Conservation (phyloP, 2,888 invertebrate species). For the Lapara coniferarum region DNA sequence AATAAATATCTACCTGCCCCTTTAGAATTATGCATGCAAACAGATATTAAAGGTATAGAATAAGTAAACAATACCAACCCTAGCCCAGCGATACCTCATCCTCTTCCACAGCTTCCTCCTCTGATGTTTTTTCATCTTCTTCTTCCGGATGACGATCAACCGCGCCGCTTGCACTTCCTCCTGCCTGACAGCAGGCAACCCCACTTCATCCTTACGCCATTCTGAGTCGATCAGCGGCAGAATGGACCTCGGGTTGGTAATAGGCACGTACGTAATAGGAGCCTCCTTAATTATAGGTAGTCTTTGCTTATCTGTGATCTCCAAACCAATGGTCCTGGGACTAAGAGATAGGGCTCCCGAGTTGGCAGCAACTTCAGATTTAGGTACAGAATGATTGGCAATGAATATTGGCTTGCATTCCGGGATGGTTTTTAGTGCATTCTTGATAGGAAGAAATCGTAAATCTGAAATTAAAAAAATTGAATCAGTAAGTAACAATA, state of each 20-base stretch:
- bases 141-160: slow-evolving; percentile 89
- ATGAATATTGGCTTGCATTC: slow-evolving; percentile 54
- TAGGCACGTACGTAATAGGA: slow-evolving; percentile 70
- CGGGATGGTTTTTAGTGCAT: slow-evolving; percentile 59
- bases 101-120: slow-evolving; percentile 90
- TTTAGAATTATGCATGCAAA: not conserved
- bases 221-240: slow-evolving; percentile 69
- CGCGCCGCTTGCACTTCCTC: slow-evolving; percentile 88
- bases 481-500: slow-evolving; percentile 32
- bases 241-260: slow-evolving; percentile 73
- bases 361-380: slow-evolving; percentile 45
- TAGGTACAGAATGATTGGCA: slow-evolving; percentile 40
- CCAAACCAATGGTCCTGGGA: slow-evolving; percentile 65
- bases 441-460: slow-evolving; percentile 65
- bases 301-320: slow-evolving; percentile 58
- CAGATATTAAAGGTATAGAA: not conserved
- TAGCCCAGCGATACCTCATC: slow-evolving; percentile 90
- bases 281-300: slow-evolving; percentile 58
- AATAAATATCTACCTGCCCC: too few relatives aligned
- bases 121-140: slow-evolving; percentile 95
- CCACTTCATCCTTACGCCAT: slow-evolving; percentile 74
- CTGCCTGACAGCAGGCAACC: slow-evolving; percentile 68
- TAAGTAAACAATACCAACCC: slow-evolving; percentile 62
- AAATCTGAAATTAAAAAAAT: slow-evolving; percentile 59
- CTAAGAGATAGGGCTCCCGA: slow-evolving; percentile 54